phyloP scores from a whole-genome alignment of 2,797 vertebrate genomes.

The Lacerta bilineata region DNA sequence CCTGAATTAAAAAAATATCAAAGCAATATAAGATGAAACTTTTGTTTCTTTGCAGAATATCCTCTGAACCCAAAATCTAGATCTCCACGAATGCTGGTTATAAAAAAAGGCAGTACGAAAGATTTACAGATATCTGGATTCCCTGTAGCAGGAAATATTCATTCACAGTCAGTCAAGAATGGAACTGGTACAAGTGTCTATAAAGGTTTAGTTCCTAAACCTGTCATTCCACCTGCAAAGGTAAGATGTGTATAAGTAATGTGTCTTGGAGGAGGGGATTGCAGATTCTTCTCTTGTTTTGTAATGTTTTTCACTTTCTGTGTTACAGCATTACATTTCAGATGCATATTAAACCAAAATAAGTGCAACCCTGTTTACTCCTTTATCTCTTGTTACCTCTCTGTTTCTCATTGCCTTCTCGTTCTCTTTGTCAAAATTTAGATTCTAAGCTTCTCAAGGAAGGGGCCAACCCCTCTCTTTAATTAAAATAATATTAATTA shows the following conservation, averaged over 20 bases:
- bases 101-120: constrained; percentile 84
- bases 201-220: constrained; percentile 81
- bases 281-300: not conserved
- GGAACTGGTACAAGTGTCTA: constrained; percentile 77
- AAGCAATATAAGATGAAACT: not conserved
- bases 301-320: not conserved
- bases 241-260: constrained; percentile 70
- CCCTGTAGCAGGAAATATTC: constrained; percentile 74
- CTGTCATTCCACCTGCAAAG: constrained; percentile 76
- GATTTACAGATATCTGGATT: constrained; percentile 80
- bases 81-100: constrained; percentile 83
- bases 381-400: not conserved
- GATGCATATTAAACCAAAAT: not conserved
- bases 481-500: no score
- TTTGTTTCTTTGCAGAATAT: constrained; percentile 78
- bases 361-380: not conserved
- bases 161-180: constrained; percentile 76
- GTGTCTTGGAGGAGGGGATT: not conserved
- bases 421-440: not conserved
- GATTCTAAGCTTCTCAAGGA: not conserved
- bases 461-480: not conserved
- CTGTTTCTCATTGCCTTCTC: not conserved
- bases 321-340: not conserved
- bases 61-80: constrained; percentile 84
- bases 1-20: not conserved